Percentiles rank a stretch among this genome's conserved stretches.
phyloP scores from a whole-genome alignment of 2,113 vertebrate genomes.

The Beaufortia kweichowensis region DNA sequence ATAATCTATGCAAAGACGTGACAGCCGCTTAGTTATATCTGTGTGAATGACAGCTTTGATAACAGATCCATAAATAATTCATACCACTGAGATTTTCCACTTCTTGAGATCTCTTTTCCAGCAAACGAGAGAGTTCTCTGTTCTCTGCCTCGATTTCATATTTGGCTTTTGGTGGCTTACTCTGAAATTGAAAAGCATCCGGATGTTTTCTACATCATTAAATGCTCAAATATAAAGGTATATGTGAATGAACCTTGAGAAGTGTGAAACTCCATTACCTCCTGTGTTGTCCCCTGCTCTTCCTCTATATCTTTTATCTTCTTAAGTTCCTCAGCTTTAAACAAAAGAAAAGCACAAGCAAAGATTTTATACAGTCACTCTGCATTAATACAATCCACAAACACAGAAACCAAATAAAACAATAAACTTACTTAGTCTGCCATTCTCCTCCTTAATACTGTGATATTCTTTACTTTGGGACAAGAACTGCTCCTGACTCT shows the following conservation, averaged over 20 bases:
- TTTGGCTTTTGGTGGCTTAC: constrained; percentile 80
- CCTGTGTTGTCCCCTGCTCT: constrained; percentile 76
- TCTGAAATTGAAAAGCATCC: constrained; percentile 64
- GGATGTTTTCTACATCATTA: background rate
- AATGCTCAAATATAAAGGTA: background rate
- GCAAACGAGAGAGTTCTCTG: constrained; percentile 85
- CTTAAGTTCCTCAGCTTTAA: constrained; percentile 82
- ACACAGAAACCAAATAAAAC: background rate
- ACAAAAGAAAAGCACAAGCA: constrained; percentile 9
- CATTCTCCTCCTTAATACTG: constrained; percentile 80
- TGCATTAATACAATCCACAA: background rate
- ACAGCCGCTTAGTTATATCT: too few relatives aligned
- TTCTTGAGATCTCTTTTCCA: constrained; percentile 89
- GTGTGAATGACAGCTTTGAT: background rate
- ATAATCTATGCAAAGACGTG: too few relatives aligned
- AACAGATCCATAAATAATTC: constrained; percentile 15
- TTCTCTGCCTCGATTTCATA: constrained; percentile 95
- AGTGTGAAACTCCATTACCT: constrained; percentile 72
- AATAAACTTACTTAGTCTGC: constrained; percentile 82
- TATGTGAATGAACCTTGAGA: background rate
- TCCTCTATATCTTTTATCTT: constrained; percentile 83
- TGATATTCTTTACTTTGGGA: constrained; percentile 84
- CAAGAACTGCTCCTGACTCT: constrained; percentile 88
- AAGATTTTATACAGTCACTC: background rate
- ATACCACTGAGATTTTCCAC: constrained; percentile 89